Base-by-base conservation (phyloP, 1,140 invertebrate species). In the Sinella curviseta region DNA sequence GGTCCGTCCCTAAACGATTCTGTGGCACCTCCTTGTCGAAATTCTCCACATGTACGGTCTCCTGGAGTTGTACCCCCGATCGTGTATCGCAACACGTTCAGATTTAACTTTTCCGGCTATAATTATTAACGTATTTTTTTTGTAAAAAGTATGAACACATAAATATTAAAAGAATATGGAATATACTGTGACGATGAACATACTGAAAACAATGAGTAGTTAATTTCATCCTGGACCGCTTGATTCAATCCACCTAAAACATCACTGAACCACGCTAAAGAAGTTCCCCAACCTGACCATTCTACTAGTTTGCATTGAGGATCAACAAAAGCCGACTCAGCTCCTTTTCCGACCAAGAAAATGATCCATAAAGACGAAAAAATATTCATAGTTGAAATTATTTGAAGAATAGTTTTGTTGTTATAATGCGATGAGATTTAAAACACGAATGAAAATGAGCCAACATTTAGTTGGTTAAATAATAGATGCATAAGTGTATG, bases 21-120 rank as follows among this genome's bases (percentile, higher is more conserved):
- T 17, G 82, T 83, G 4, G 80, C 82, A 24, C 28, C 82, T 28
- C 82, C 82, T 24, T 54, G n/a, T 28, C 82, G 17, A 30, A 73
- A 83, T 0, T 0, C 1, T 1, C 82, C 82, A 76, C 82, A 83
- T 3, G 54, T 74, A 30, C 57, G 70, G 20, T 80, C 28, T 36
- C 80, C 80, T 12, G 81, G 81, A 3, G 77, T 80, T 3, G 82
- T 83, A 12, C 82, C 82, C 3, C 82, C 82, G 36, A 83, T 83
- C 26, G 77, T 77, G 33, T 83, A 83, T 3, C 82, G 76, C 28
- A 83, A 31, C 28, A 83, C 80, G 28, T 83, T 83, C 8, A 83
- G 31, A 74, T 83, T 83, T 26, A 83, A 35, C 73, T 77, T 76
- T 1, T 80, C 80, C 3, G 78, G 78, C 82, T 83, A 39, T 35